A percentile compares a stretch with the other conserved stretches of the same genome.
Conservation (phyloP, 2,113 vertebrate species). For the Ifrita kowaldi region DNA sequence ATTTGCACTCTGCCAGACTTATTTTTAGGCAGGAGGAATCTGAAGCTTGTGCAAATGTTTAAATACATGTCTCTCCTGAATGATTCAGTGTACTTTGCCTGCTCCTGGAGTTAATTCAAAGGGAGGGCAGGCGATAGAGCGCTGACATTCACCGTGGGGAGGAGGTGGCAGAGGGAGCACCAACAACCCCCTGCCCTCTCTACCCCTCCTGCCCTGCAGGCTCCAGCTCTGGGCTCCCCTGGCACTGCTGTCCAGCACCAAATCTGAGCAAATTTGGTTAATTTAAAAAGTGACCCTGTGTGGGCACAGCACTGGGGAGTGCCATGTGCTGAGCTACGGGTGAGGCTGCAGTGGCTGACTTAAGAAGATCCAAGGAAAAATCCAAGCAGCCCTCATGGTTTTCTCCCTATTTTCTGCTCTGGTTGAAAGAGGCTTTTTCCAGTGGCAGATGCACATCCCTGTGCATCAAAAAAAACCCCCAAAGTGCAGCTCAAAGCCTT, state of each 20-base stretch:
- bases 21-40: constrained; percentile 14
- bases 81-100: constrained; percentile 20
- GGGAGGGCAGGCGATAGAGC: background rate
- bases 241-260: background rate
- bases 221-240: background rate
- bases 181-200: background rate
- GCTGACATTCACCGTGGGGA: background rate
- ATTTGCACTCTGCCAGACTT: background rate
- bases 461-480: background rate
- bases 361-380: background rate
- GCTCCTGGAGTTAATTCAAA: constrained; percentile 24
- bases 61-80: constrained; percentile 20
- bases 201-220: background rate
- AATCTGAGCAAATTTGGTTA: background rate
- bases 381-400: background rate
- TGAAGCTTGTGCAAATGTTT: constrained; percentile 35
- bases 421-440: background rate
- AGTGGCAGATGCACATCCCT: background rate
- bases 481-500: background rate
- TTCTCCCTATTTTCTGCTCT: background rate
- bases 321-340: background rate
- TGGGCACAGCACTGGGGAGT: background rate
- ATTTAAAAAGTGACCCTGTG: background rate
- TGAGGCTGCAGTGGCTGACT: background rate
- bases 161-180: background rate